These are phyloP conservation scores for Platysternon megacephalum DNA, from an alignment of 2,113 vertebrate species.

Conservation along the genomic window DNA sequence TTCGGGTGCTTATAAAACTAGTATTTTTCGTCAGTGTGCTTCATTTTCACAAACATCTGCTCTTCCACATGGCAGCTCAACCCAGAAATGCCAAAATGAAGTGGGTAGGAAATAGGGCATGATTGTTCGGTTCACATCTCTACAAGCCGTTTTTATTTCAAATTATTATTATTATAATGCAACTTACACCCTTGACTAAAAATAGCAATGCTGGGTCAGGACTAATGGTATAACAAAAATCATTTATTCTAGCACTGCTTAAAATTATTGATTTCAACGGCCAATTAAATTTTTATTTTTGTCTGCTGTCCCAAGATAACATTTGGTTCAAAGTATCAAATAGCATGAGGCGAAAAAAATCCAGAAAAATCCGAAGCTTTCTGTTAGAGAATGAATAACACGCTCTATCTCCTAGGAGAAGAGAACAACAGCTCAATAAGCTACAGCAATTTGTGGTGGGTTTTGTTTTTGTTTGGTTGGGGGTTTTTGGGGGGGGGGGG, in stretches of 20 bases:
- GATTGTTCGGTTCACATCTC: conserved; percentile 24
- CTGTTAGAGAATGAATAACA: not conserved
- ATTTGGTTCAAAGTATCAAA: conserved; percentile 55
- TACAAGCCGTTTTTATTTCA: not conserved
- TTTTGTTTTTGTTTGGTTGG: too few relatives aligned
- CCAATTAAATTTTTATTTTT: conserved; percentile 67
- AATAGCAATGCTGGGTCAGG: conserved; percentile 27
- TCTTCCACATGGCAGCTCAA: not conserved
- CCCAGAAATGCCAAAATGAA: not conserved
- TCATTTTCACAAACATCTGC: not conserved
- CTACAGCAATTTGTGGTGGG: not conserved
- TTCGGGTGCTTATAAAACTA: not conserved
- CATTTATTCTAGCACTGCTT: conserved; percentile 44
- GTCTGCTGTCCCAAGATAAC: conserved; percentile 45
- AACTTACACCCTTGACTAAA: conserved; percentile 59
- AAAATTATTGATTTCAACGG: conserved; percentile 69
- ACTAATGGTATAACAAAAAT: conserved; percentile 69
- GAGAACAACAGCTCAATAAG: not conserved
- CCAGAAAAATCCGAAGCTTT: not conserved
- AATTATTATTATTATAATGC: conserved; percentile 22
- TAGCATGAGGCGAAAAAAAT: not conserved
- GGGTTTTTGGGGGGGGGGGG: too few relatives aligned
- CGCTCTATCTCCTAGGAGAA: not conserved
- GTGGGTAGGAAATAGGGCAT: not conserved
- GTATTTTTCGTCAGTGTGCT: not conserved